Evolutionary conservation across 2,797 vertebrate genomes (phyloP).

Genomic region (Pangasius macronema): DNA sequence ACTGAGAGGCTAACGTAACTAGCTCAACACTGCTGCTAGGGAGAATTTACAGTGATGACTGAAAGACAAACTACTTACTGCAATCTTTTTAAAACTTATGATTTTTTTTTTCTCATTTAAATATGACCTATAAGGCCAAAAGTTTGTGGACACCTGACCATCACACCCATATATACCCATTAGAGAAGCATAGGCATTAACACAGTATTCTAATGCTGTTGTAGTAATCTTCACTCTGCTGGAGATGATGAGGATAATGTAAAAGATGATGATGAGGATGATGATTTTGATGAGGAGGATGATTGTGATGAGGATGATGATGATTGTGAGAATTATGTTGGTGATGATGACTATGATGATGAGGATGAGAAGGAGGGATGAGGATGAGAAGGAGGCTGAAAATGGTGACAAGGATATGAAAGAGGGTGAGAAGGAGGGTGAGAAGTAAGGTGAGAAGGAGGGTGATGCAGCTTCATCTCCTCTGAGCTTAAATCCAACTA

Average conservation of each 20-base stretch:
- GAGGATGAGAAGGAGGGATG: no score
- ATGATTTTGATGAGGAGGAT: neutral
- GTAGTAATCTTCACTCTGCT: neutral
- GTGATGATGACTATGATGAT: neutral
- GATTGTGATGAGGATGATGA: neutral
- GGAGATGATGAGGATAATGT: neutral
- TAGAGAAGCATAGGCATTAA: neutral
- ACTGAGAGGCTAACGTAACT: no score
- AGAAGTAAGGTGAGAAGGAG: no score
- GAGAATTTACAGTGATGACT: neutral
- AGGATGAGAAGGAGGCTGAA: neutral
- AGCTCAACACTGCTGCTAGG: neutral
- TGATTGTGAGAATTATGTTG: neutral
- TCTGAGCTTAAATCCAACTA: neutral
- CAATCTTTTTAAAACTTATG: neutral
- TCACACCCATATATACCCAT: neutral
- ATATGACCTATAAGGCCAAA: neutral
- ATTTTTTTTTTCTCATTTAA: neutral
- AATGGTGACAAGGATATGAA: no score
- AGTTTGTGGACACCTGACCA: neutral
- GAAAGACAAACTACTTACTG: neutral
- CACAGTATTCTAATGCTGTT: neutral
- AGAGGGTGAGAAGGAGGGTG: no score
- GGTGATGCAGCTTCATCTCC: neutral
- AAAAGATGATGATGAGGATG: neutral